phyloP scores from a whole-genome alignment of 2,888 invertebrate species.

The Nycteola revayana region DNA sequence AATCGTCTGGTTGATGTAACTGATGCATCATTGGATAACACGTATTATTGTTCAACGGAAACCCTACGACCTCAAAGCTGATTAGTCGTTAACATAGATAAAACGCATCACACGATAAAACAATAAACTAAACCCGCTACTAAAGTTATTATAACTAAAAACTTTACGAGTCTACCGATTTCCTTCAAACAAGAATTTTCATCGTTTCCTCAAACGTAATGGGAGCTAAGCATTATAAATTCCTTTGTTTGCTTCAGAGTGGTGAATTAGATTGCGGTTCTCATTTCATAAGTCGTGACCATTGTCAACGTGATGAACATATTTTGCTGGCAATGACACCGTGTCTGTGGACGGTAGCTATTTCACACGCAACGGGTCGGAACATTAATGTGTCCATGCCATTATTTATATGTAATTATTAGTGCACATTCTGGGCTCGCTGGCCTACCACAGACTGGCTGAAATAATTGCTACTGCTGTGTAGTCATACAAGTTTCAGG shows the following conservation, averaged over 20 bases:
- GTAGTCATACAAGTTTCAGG: too few relatives aligned
- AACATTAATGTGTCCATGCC: slow-evolving; percentile 9
- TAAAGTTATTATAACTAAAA: slow-evolving; percentile 22
- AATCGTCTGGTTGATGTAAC: slow-evolving; percentile 51
- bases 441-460: too few relatives aligned
- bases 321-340: slow-evolving; percentile 21
- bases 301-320: slow-evolving; percentile 22
- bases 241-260: slow-evolving; percentile 23
- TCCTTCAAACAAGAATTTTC: slow-evolving; percentile 13
- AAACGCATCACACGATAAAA: slow-evolving; percentile 25
- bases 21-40: slow-evolving; percentile 55
- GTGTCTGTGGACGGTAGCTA: slow-evolving; percentile 14
- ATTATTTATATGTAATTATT: too few relatives aligned
- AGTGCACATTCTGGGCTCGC: too few relatives aligned
- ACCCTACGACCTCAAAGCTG: slow-evolving; percentile 50
- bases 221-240: slow-evolving; percentile 9
- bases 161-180: slow-evolving; percentile 19
- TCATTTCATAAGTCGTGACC: slow-evolving; percentile 23
- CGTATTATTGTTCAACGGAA: slow-evolving; percentile 48
- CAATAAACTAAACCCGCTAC: slow-evolving; percentile 19
- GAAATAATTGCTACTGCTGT: too few relatives aligned
- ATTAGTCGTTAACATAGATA: slow-evolving; percentile 25
- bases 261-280: slow-evolving; percentile 18
- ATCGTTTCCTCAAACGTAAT: slow-evolving; percentile 10
- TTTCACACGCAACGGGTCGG: slow-evolving; percentile 24